Evolutionary conservation across 2,888 invertebrate genomes (phyloP).

Genomic region (Hydraecia micacea): DNA sequence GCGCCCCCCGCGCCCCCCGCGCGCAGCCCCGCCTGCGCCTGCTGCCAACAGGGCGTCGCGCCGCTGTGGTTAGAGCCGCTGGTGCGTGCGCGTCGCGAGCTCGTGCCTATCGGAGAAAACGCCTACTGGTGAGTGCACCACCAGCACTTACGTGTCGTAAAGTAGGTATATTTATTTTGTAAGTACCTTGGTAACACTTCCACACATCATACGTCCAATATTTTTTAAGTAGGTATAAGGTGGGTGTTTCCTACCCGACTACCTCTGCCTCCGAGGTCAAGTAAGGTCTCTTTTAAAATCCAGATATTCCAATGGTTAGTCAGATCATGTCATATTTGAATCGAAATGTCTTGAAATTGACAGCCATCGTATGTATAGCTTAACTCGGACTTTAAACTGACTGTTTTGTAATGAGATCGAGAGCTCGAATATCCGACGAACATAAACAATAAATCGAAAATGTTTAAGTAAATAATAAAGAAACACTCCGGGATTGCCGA

Average conservation of each 20-base stretch:
- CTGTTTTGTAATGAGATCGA: neutral
- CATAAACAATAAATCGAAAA: neutral
- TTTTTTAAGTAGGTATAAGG: neutral
- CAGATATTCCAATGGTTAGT: neutral
- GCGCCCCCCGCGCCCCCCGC: neutral
- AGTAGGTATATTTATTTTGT: conserved; percentile 8
- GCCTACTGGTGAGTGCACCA: conserved; percentile 15
- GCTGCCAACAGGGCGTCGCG: neutral
- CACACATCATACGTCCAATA: neutral
- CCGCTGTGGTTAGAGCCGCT: neutral
- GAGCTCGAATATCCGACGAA: neutral
- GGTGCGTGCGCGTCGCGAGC: conserved; percentile 7
- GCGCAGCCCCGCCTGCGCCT: conserved; percentile 7
- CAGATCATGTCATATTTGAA: neutral
- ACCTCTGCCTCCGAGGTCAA: neutral
- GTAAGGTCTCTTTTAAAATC: neutral
- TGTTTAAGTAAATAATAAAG: too few species aligned
- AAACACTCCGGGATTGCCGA: too few species aligned
- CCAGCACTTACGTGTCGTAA: neutral
- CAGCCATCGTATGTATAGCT: neutral
- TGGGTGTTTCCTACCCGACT: neutral
- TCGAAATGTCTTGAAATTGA: neutral
- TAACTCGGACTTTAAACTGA: neutral
- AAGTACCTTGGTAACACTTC: neutral
- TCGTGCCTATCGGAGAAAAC: conserved; percentile 18